Conservation (phyloP, 2,888 invertebrate genomes). For the Stenolophus ochropezus region DNA sequence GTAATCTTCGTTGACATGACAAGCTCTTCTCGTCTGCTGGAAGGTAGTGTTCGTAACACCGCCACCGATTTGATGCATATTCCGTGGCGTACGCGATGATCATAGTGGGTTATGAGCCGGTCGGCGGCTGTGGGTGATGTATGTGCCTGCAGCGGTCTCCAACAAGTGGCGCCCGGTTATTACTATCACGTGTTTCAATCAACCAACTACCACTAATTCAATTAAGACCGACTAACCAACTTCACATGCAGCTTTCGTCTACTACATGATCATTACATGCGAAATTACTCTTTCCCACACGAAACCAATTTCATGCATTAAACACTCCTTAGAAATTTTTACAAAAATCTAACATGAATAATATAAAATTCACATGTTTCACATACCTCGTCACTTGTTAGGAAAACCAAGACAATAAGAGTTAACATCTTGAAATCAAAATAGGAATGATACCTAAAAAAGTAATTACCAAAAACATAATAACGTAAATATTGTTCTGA, state of each 20-base stretch:
- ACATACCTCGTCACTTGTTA: no score
- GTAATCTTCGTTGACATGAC: no score
- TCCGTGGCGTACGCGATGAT: conserved; percentile 24
- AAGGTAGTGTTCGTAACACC: neutral
- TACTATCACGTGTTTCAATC: neutral
- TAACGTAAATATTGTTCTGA: no score
- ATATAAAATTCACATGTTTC: no score
- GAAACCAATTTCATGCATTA: no score
- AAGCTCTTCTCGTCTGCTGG: neutral
- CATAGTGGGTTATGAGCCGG: conserved; percentile 1
- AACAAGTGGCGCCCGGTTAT: conserved; percentile 44
- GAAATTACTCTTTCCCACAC: neutral
- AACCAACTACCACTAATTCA: conserved; percentile 15
- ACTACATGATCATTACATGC: neutral
- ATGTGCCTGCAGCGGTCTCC: conserved; percentile 14
- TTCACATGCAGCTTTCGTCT: neutral
- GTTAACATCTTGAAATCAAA: no score
- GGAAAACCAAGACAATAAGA: no score
- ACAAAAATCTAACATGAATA: no score
- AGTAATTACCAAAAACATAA: no score
- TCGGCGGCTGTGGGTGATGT: conserved; percentile 25
- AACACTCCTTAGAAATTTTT: no score
- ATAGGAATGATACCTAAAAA: no score
- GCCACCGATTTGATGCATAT: neutral
- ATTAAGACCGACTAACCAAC: neutral